Conservation (phyloP, 2,888 invertebrate species). For the Ganaspis brasiliensis region DNA sequence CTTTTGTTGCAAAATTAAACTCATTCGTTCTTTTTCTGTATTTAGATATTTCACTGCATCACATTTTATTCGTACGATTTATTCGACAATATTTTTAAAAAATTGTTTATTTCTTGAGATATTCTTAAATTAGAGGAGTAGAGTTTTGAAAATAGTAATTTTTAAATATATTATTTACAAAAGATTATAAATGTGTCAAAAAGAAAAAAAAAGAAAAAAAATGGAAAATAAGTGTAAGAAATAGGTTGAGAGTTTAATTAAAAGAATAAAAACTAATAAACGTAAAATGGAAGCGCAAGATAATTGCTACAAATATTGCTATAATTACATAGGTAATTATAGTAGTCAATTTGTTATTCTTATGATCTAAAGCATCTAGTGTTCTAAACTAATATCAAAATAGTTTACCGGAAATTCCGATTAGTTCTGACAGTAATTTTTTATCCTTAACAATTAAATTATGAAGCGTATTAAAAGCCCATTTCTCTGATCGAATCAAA, state of each 20-base stretch:
- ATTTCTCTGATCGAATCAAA: constrained; percentile 21
- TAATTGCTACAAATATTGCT: constrained; percentile 37
- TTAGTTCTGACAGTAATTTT: constrained; percentile 6
- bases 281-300: constrained; percentile 30
- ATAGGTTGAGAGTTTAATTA: not conserved
- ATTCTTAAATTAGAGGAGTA: not conserved
- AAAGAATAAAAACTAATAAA: constrained; percentile 1
- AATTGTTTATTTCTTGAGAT: too few relatives aligned
- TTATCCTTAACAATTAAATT: constrained; percentile 15
- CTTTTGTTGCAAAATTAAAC: too few relatives aligned
- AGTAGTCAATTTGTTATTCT: constrained; percentile 31
- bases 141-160: not conserved
- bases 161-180: not conserved
- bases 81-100: too few relatives aligned
- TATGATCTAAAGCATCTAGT: constrained; percentile 26
- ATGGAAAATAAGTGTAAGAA: not conserved
- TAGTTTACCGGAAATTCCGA: constrained; percentile 20
- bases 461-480: constrained; percentile 30
- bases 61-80: too few relatives aligned
- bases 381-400: not conserved
- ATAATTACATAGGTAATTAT: not conserved
- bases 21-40: too few relatives aligned
- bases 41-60: too few relatives aligned
- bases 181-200: not conserved
- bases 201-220: too few relatives aligned